These are phyloP conservation scores for Listronotus bonariensis DNA, from an alignment of 1,140 invertebrate genomes.

Conservation along the genomic window DNA sequence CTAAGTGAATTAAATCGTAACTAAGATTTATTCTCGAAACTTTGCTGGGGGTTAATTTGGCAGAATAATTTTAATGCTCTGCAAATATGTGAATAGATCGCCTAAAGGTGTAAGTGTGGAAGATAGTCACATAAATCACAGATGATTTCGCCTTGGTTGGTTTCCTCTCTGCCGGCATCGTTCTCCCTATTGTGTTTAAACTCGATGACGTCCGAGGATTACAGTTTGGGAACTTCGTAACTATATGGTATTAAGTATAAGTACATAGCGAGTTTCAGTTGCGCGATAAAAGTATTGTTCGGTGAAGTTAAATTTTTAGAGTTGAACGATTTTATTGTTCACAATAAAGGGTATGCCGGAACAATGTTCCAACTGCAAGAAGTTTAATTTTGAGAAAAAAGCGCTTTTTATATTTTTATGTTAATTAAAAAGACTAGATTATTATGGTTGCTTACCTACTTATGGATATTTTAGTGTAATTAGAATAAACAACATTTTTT, in stretches of 20 bases:
- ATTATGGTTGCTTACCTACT: no score
- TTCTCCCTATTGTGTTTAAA: constrained; percentile 5
- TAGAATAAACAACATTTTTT: no score
- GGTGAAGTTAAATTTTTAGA: no score
- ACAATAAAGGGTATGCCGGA: no score
- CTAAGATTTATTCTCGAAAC: constrained; percentile 28
- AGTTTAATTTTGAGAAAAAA: no score
- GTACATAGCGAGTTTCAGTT: background rate
- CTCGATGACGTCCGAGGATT: constrained; percentile 5
- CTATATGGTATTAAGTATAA: background rate
- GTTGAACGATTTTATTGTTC: no score
- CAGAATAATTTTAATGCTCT: constrained; percentile 35
- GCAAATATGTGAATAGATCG: constrained; percentile 36
- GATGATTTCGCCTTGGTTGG: constrained; percentile 11
- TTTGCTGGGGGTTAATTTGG: constrained; percentile 32
- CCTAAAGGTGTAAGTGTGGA: constrained; percentile 27
- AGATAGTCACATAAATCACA: constrained; percentile 35
- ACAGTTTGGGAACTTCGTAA: background rate
- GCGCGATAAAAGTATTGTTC: no score
- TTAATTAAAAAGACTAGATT: no score
- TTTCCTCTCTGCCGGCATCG: constrained; percentile 7
- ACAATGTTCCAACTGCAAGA: no score
- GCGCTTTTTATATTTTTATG: no score
- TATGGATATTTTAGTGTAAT: no score
- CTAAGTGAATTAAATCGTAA: constrained; percentile 31